Base-by-base conservation (phyloP, 1,140 invertebrate species). In the Meteorus sp. region DNA sequence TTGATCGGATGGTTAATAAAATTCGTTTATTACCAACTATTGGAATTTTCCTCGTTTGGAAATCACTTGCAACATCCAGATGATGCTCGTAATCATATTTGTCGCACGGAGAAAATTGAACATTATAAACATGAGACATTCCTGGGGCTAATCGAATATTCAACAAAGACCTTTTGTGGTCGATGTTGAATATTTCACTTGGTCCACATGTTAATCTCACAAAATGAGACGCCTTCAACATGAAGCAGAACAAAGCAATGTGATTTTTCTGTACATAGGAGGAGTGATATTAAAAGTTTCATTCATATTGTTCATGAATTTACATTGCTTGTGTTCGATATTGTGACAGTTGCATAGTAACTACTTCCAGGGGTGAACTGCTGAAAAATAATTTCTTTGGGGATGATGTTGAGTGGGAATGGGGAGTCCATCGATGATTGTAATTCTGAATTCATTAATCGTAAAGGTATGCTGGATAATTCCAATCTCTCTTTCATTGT, bases 311-410 rank as follows among this genome's bases (percentile, higher is more conserved):
- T 7, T 39, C 8, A 13, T n/a, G 15, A 11, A n/a, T 50, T 57
- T 71, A 78, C 78, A 57, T 74, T 66, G 6, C 71, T 64, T 22
- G 62, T 68, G 62, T 84, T 84, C 20, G 63, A 67, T 60, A 83
- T 59, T 0, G 60, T 63, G 4, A 83, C 50, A 0, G 62, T 61
- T 5, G 72, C 59, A 25, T 56, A 71, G 43, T 79, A 75, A 9
- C 37, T 56, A 15, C 68, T 52, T 15, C 74, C 76, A 3, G 66
- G 47, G 17, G 60, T 23, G 60, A 75, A 83, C 50, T 76, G 77
- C 68, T 82, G 78, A 59, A 81, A 82, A 33, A 82, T 59, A 2
- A 82, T 39, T 1, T 80, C 64, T 22, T 62, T 59, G 1, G 81
- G 80, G 15, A 53, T 69, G 1, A 69, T 56, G 19, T 64, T 61